Base-by-base conservation (phyloP, 2,797 vertebrate species). In the Hippocampus kuda region DNA sequence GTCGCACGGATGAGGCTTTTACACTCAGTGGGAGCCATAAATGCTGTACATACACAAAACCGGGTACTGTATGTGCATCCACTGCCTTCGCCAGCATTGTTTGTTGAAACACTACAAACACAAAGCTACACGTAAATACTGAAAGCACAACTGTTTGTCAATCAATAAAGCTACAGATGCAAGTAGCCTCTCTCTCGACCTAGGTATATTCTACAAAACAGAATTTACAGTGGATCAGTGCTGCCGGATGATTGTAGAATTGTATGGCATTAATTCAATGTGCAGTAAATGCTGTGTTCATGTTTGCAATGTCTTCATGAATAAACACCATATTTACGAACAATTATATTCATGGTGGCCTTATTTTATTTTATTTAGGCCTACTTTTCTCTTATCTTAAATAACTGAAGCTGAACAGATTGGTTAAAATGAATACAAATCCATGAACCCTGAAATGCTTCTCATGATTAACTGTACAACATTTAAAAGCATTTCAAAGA, bases 1-100 rank as follows among this genome's bases (percentile, higher is more conserved):
- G 42, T 68, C 72, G 69, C 70, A 61, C 62, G 18, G 69, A 63
- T 70, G 70, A 73, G 46, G 74, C 72, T 83, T 81, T 86, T 83
- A 76, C 69, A 22, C 26, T 65, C 4, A 16, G 10, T 34, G 26
- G 18, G 59, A 7, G 27, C 18, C 13, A 15, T 4, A 16, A 6
- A 24, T 24, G 26, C 27, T 61, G 27, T 7, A 34, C 15, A 56
- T 51, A 51, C 12, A 46, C 44, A 44, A 10, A 44, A 44, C 10
- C 1, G 15, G 48, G 18, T 34, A 1, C 20, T 20, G 20, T 51
- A 5, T 24, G 12, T 24, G 53, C 53, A 56, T 56, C 53, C n/a
- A 54, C n/a, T 54, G 53, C 53, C 22, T 54, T 54, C 53, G 24
- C 24, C 11, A 56, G 9, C 8, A 56, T 12, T 24, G n/a, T 56